A percentile compares a stretch with the other conserved stretches of the same genome.
phyloP scores from a whole-genome alignment of 2,888 invertebrate genomes.

The Mesopsocus fuscifrons region DNA sequence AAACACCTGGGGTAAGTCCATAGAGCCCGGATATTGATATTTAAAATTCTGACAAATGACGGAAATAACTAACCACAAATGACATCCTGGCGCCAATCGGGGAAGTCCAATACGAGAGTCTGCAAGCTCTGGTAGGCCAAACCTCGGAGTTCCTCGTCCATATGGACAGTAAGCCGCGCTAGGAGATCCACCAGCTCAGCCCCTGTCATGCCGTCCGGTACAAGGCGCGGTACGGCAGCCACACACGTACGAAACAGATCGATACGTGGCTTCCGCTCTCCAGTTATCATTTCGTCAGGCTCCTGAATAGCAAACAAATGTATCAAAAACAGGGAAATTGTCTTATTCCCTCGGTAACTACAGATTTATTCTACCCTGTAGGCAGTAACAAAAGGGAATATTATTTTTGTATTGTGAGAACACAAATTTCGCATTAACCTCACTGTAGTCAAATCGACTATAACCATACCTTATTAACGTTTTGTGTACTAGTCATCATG shows the following conservation, averaged over 20 bases:
- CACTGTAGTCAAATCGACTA: too few relatives aligned
- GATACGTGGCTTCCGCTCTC: slow-evolving; percentile 92
- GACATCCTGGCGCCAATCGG: slow-evolving; percentile 95
- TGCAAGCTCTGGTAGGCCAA: slow-evolving; percentile 89
- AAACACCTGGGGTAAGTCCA: too few relatives aligned
- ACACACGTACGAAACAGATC: slow-evolving; percentile 97
- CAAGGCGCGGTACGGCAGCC: slow-evolving; percentile 90
- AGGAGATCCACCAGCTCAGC: slow-evolving; percentile 88
- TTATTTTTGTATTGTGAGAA: too few relatives aligned
- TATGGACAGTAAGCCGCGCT: slow-evolving; percentile 85
- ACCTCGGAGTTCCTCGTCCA: slow-evolving; percentile 92
- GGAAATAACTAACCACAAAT: slow-evolving; percentile 32
- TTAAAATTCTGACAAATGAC: too few relatives aligned
- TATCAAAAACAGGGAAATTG: too few relatives aligned
- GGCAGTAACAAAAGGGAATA: too few relatives aligned
- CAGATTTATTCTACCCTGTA: too few relatives aligned
- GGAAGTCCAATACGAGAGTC: slow-evolving; percentile 87
- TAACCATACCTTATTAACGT: slow-evolving; percentile 66
- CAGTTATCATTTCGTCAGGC: slow-evolving; percentile 78
- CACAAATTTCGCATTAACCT: too few relatives aligned
- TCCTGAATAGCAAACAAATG: slow-evolving; percentile 28
- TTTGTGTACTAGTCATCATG: slow-evolving; percentile 91
- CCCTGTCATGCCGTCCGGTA: slow-evolving; percentile 94
- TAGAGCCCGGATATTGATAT: too few relatives aligned
- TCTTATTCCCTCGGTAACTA: too few relatives aligned